These are phyloP conservation scores for Listronotus oregonensis DNA, from an alignment of 1,140 invertebrate genomes.

Conservation along the genomic window DNA sequence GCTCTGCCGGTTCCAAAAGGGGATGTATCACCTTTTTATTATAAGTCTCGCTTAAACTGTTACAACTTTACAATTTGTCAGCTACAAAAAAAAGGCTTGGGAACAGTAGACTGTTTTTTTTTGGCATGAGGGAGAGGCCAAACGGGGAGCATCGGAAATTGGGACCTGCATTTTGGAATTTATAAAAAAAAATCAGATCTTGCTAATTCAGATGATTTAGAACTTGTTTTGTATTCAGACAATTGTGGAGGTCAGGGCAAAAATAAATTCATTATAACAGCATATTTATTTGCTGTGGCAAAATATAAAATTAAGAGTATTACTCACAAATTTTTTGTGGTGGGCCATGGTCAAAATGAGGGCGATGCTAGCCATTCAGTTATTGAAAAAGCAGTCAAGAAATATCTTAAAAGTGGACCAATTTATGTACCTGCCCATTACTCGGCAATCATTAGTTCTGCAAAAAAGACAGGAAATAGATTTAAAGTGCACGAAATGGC, in stretches of 20 bases:
- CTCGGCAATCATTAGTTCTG: too few relatives aligned
- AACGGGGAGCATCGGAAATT: slow-evolving; percentile 42
- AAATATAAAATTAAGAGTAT: slow-evolving; percentile 43
- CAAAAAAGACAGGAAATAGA: too few relatives aligned
- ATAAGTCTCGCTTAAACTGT: slow-evolving; percentile 52
- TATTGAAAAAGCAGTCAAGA: too few relatives aligned
- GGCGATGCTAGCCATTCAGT: too few relatives aligned
- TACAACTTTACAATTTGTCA: slow-evolving; percentile 39
- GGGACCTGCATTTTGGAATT: slow-evolving; percentile 36
- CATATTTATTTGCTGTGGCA: slow-evolving; percentile 48
- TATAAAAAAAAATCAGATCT: slow-evolving; percentile 32
- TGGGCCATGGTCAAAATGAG: too few relatives aligned
- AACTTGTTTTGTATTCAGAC: slow-evolving; percentile 47
- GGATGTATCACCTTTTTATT: slow-evolving; percentile 53
- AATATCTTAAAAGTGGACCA: too few relatives aligned
- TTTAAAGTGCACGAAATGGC: too few relatives aligned
- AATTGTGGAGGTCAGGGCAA: slow-evolving; percentile 51
- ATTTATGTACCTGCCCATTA: too few relatives aligned
- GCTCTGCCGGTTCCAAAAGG: slow-evolving; percentile 49
- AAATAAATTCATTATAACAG: slow-evolving; percentile 48
- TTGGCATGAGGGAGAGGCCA: slow-evolving; percentile 46
- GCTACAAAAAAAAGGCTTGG: slow-evolving; percentile 27
- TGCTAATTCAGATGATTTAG: slow-evolving; percentile 8
- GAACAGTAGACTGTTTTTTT: slow-evolving; percentile 34
- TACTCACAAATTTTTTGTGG: too few relatives aligned